Evolutionary conservation across 2,113 vertebrate species (phyloP).

Genomic region (Coptodon rendalli): DNA sequence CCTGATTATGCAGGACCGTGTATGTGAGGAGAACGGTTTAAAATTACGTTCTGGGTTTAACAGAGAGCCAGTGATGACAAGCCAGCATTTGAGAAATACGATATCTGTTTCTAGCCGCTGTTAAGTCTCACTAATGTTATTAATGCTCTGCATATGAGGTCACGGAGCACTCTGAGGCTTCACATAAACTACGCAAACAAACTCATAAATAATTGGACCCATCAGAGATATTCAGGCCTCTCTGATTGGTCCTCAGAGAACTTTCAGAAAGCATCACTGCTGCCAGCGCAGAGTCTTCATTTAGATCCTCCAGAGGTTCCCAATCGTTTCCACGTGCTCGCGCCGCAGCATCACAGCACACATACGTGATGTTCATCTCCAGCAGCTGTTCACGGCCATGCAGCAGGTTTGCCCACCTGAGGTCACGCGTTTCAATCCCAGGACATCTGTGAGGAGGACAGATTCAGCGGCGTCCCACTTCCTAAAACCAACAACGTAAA

Average conservation of each 20-base stretch:
- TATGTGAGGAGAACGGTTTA: background rate
- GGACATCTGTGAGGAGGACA: background rate
- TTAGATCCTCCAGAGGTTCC: background rate
- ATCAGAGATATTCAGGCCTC: background rate
- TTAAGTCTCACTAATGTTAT: background rate
- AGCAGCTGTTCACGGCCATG: accelerated
- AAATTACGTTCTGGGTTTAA: background rate
- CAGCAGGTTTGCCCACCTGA: background rate
- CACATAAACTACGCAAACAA: background rate
- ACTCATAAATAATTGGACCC: background rate
- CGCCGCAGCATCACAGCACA: background rate
- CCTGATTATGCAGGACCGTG: background rate
- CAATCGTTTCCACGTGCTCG: background rate
- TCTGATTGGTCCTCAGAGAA: background rate
- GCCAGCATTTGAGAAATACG: background rate
- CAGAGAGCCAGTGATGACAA: background rate
- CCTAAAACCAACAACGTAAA: background rate
- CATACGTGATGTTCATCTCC: background rate
- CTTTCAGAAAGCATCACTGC: background rate
- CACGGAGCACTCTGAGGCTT: background rate
- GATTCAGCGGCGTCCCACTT: accelerated
- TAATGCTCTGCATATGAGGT: background rate
- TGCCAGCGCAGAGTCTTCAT: background rate
- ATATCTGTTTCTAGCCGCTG: background rate
- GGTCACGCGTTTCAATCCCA: background rate